Conservation (phyloP, 1,140 invertebrate genomes). For the Penaeus japonicus region DNA sequence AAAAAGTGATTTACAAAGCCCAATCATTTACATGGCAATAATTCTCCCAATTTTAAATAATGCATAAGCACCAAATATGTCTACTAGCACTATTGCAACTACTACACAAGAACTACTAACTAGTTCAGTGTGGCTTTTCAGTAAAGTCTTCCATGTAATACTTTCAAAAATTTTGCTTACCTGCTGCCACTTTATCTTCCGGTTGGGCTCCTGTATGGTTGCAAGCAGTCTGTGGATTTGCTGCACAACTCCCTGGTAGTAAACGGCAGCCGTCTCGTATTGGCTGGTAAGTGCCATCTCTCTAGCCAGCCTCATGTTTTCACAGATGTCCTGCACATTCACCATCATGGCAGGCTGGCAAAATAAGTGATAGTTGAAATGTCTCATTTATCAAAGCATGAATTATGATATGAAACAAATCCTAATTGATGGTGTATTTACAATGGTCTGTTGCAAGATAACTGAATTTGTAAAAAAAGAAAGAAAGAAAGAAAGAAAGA, state of each 20-base stretch:
- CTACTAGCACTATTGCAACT: too few species aligned
- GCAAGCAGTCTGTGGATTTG: constrained; percentile 86
- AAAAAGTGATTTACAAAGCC: too few species aligned
- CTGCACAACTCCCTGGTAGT: constrained; percentile 92
- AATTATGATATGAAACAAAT: neutral
- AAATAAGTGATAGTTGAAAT: neutral
- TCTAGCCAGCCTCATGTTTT: constrained; percentile 73
- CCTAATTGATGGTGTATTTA: neutral
- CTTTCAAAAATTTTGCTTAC: constrained; percentile 66
- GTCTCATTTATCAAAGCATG: neutral
- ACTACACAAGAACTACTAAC: too few species aligned
- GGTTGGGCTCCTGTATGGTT: constrained; percentile 79
- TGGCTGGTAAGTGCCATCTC: constrained; percentile 95
- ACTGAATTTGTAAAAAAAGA: neutral
- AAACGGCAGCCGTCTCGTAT: constrained; percentile 93
- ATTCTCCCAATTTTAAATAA: too few species aligned
- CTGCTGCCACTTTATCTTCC: constrained; percentile 89
- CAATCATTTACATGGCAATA: too few species aligned
- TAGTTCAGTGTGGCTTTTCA: neutral
- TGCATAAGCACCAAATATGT: too few species aligned
- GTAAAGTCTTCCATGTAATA: constrained; percentile 28
- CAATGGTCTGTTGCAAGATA: too few species aligned
- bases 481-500: neutral
- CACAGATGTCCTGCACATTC: constrained; percentile 57
- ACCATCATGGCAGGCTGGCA: constrained; percentile 51